phyloP scores from a whole-genome alignment of 2,797 vertebrate genomes.

The Synanceia verrucosa region DNA sequence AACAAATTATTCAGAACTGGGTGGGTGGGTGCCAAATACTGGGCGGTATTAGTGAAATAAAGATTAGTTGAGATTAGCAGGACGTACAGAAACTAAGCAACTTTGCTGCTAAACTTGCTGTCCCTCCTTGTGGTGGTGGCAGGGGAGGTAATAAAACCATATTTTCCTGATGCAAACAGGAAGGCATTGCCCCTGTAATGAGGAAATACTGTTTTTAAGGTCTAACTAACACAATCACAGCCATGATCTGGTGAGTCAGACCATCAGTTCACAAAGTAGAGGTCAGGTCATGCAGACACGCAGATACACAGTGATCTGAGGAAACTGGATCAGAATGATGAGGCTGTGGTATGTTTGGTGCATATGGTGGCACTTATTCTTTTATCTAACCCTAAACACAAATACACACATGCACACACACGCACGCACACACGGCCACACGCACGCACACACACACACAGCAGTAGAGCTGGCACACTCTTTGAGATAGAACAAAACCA shows the following conservation, averaged over 20 bases:
- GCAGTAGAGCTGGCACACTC: slow-evolving; percentile 54
- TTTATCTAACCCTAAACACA: slow-evolving; percentile 27
- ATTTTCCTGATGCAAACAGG: slow-evolving; percentile 44
- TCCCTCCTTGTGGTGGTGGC: background rate
- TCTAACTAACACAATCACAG: slow-evolving; percentile 14
- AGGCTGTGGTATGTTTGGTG: slow-evolving; percentile 5
- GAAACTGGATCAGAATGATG: background rate
- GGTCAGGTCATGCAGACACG: slow-evolving; percentile 5
- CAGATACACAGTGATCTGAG: slow-evolving; percentile 28
- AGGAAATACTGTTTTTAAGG: slow-evolving; percentile 46
- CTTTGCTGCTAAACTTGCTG: slow-evolving; percentile 1
- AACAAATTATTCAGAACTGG: slow-evolving; percentile 20
- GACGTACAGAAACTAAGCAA: background rate
- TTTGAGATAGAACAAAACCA: slow-evolving; percentile 69
- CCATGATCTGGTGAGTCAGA: slow-evolving; percentile 41
- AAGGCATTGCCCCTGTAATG: slow-evolving; percentile 12
- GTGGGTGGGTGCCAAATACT: no score
- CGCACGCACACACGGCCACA: slow-evolving; percentile 21
- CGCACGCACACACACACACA: slow-evolving; percentile 13
- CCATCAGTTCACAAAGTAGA: background rate
- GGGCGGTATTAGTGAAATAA: background rate
- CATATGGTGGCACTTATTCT: slow-evolving; percentile 16
- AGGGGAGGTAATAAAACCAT: background rate
- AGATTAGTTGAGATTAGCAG: slow-evolving; percentile 28
- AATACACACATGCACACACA: slow-evolving; percentile 2